Evolutionary conservation across 2,888 invertebrate species (phyloP).

Genomic region (Muschampia staudingeri): DNA sequence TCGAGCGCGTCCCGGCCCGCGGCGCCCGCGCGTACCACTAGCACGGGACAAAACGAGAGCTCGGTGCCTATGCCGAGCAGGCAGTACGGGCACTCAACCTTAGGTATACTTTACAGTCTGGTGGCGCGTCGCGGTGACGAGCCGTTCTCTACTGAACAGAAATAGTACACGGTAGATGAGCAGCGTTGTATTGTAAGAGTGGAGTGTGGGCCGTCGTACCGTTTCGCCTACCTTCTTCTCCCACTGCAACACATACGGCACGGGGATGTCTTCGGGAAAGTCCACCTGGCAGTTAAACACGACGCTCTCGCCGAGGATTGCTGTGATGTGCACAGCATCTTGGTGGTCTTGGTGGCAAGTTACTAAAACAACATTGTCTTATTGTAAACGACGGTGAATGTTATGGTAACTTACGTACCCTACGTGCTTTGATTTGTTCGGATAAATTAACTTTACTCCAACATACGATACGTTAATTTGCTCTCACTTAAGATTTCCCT

Average conservation of each 20-base stretch:
- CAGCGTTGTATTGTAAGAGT: constrained; percentile 91
- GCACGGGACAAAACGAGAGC: constrained; percentile 84
- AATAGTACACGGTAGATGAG: constrained; percentile 91
- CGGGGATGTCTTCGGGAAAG: constrained; percentile 98
- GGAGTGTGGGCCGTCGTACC: constrained; percentile 95
- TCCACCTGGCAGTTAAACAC: constrained; percentile 99
- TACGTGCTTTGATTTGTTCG: not conserved
- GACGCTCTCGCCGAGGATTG: constrained; percentile 99
- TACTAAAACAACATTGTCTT: constrained; percentile 84
- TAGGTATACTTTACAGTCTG: constrained; percentile 88
- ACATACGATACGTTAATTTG: not conserved
- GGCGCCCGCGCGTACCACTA: constrained; percentile 85
- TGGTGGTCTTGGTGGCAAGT: constrained; percentile 96
- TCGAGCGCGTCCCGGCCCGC: constrained; percentile 79
- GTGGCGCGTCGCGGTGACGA: constrained; percentile 88
- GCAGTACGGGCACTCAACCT: constrained; percentile 68
- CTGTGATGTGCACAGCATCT: constrained; percentile 99
- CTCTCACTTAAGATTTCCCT: not conserved
- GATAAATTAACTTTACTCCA: not conserved
- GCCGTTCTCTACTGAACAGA: constrained; percentile 91
- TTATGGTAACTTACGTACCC: not conserved
- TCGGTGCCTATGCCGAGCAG: constrained; percentile 77
- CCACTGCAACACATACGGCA: constrained; percentile 99
- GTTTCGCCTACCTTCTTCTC: constrained; percentile 99
- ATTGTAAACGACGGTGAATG: not conserved